Evolutionary conservation across 1,140 invertebrate genomes (phyloP), one percentile per base, ranked within the genome.

Genomic region (Octopus bimaculoides): DNA sequence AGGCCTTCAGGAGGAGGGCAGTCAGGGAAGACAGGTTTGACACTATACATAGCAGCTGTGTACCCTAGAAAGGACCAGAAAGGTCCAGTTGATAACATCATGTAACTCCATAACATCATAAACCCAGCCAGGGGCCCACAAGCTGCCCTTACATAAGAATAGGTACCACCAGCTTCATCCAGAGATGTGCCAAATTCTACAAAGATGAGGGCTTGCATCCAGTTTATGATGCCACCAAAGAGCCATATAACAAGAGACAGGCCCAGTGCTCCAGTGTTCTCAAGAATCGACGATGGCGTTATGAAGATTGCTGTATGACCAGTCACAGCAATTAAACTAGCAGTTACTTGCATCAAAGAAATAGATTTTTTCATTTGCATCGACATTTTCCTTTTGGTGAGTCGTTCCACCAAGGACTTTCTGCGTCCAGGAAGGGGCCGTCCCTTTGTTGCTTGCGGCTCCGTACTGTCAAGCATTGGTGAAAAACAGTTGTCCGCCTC

Each of bases 81-180:
- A 3, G 85, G 86, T 17, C 97, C 97, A 78, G 97, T 91, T 73
- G 99, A 97, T 83, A 89, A 76, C 17, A 88, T 77, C 4, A 87
- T 80, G 76, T 89, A 87, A 17, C 96, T 96, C 97, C 97, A 99
- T 12, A 99, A 92, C 85, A 97, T 98, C 0, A 99, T 91, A 89
- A 99, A 99, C 0, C 96, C 95, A 2, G 95, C 95, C 41, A 99
- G 89, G 4, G 95, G 92, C 0, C 54, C 98, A 96, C 91, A 98
- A 0, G 95, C 95, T 87, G 96, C 94, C 78, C 93, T 93, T 61
- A 99, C 96, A 87, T 99, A 99, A 0, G 96, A 96, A 90, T 99
- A 99, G 91, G 99, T 97, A 5, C 98, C 98, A 7, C 98, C 98
- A 26, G 96, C 97, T 87, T 96, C 96, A 4, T 95, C 94, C 83